Evolutionary conservation across 2,797 vertebrate species (phyloP).

Genomic region (Bradypus variegatus): DNA sequence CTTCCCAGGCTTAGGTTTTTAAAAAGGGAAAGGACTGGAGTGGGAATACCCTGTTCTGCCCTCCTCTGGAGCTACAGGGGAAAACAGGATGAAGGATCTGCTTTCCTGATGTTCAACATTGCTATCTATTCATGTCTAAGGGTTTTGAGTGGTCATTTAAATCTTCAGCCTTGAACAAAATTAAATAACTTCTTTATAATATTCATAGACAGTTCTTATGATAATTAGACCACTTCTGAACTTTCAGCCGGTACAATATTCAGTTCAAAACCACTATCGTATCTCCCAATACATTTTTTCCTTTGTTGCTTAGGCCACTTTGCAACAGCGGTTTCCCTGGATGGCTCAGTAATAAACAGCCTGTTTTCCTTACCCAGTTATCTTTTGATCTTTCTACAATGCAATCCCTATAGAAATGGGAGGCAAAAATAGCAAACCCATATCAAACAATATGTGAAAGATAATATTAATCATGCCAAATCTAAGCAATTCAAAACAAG

Average conservation of each 20-base stretch:
- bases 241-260: not conserved
- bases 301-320: not conserved
- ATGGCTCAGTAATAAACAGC: not conserved
- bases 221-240: not conserved
- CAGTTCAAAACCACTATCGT: not conserved
- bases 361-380: slow-evolving; percentile 1
- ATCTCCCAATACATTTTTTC: not conserved
- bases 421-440: not conserved
- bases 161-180: slow-evolving; percentile 2
- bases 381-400: slow-evolving; percentile 39
- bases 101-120: slow-evolving; percentile 17
- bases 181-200: slow-evolving; percentile 21
- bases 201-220: not conserved
- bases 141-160: slow-evolving; percentile 11
- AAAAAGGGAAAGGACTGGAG: not conserved
- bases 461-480: not conserved
- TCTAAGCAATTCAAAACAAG: slow-evolving; percentile 27
- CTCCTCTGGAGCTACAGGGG: not conserved
- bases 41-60: not conserved
- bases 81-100: not conserved
- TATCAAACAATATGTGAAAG: slow-evolving; percentile 22
- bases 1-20: not conserved
- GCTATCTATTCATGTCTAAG: not conserved
- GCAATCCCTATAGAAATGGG: not conserved
- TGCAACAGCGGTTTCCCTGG: slow-evolving; percentile 20